Conservation (phyloP, 1,140 invertebrate species). For the Argopecten irradians region DNA sequence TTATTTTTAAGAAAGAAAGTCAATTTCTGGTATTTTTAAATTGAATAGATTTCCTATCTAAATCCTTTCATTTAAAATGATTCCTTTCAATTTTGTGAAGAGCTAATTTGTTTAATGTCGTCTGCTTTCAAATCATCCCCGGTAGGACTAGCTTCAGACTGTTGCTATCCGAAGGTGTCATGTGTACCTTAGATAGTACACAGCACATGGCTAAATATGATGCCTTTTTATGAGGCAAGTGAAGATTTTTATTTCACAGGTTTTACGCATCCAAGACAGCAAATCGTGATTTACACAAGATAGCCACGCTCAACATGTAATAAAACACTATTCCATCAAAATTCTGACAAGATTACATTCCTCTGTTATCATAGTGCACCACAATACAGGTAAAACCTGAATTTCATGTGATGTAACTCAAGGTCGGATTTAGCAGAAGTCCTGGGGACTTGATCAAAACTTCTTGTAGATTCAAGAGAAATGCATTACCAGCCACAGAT, state of each 20-base stretch:
- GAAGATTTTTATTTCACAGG: neutral
- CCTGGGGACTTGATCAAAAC: no score
- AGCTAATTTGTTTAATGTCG: neutral
- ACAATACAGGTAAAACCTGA: neutral
- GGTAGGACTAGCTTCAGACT: neutral
- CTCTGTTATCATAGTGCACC: neutral
- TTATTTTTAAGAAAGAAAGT: no score
- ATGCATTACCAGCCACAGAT: no score
- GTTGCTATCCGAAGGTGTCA: neutral
- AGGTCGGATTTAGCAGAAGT: neutral
- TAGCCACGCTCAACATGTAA: neutral
- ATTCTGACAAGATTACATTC: neutral
- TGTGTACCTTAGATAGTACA: neutral
- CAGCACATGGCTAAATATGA: neutral
- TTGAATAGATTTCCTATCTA: no score
- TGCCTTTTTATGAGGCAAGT: neutral
- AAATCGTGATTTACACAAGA: slow-evolving; percentile 9
- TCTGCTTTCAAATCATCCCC: neutral
- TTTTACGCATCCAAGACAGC: neutral
- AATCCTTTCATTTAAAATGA: no score
- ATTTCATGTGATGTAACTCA: neutral
- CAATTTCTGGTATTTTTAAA: no score
- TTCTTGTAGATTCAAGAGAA: no score
- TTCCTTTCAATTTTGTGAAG: neutral
- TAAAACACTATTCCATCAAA: neutral